Evolutionary conservation across 2,888 invertebrate genomes (phyloP).

Genomic region (Ferdinandea cuprea): DNA sequence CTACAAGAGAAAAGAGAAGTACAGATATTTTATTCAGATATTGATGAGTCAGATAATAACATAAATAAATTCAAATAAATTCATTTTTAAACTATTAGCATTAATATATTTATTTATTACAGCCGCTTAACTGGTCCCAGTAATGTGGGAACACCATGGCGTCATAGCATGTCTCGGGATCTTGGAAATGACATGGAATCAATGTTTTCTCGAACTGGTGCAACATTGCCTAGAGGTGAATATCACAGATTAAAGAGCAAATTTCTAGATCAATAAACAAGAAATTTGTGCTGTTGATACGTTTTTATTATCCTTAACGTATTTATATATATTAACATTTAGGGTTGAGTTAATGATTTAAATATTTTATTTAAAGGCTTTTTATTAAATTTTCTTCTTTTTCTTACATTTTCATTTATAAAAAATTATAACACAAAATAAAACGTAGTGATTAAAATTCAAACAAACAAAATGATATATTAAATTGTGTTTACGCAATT

Average conservation of each 20-base stretch:
- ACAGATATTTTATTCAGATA: no score
- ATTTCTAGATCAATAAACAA: constrained; percentile 82
- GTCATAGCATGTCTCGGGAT: constrained; percentile 87
- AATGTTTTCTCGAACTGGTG: constrained; percentile 86
- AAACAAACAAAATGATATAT: constrained; percentile 73
- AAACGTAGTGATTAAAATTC: constrained; percentile 68
- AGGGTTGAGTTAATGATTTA: constrained; percentile 61
- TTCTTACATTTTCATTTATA: constrained; percentile 42
- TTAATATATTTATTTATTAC: constrained; percentile 68
- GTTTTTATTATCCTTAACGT: constrained; percentile 65
- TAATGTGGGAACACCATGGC: constrained; percentile 84
- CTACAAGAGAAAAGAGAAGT: no score
- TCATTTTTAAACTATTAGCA: constrained; percentile 21
- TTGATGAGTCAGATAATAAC: no score
- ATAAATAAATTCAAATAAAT: no score
- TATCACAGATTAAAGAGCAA: constrained; percentile 83
- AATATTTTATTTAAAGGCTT: constrained; percentile 62
- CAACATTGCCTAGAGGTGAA: constrained; percentile 89
- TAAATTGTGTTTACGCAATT: constrained; percentile 70
- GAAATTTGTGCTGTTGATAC: constrained; percentile 66
- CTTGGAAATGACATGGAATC: constrained; percentile 89
- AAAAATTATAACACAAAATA: constrained; percentile 55
- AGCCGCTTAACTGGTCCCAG: constrained; percentile 81
- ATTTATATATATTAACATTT: constrained; percentile 60
- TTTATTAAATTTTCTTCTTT: constrained; percentile 51